Percentiles rank a stretch among this genome's conserved stretches.
These are phyloP conservation scores for Australoheros scitulus DNA, from an alignment of 2,113 vertebrate genomes.

Conservation along the genomic window DNA sequence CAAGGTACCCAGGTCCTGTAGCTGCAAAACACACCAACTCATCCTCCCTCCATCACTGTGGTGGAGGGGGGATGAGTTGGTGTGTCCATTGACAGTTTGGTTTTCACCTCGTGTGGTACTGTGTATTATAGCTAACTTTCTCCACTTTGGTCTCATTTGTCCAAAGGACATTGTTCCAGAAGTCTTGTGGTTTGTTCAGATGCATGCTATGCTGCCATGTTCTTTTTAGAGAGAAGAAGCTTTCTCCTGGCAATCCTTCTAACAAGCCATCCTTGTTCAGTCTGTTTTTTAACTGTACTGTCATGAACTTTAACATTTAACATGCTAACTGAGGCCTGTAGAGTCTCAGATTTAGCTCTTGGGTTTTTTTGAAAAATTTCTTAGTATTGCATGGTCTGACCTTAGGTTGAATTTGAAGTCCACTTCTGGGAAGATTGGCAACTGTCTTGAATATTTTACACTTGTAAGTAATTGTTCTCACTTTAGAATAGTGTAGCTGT, in stretches of 20 bases:
- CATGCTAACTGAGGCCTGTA: not conserved
- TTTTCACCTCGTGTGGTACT: not conserved
- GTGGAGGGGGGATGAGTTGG: too few relatives aligned
- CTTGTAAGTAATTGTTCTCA: not conserved
- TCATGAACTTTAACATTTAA: not conserved
- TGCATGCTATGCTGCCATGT: not conserved
- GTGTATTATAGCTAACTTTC: not conserved
- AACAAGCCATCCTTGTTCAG: not conserved
- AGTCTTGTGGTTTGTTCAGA: not conserved
- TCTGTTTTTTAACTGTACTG: not conserved
- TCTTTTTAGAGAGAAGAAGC: not conserved
- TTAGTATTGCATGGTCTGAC: not conserved
- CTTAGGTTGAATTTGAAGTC: not conserved
- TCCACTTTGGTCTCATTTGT: not conserved
- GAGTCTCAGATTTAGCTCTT: not conserved
- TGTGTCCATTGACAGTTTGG: not conserved
- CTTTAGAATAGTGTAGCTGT: not conserved
- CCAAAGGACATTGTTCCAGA: not conserved
- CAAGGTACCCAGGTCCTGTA: accelerated
- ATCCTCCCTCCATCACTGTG: not conserved
- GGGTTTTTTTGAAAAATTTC: accelerated
- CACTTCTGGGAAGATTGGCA: not conserved
- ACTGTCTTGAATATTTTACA: not conserved
- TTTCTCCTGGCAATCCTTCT: not conserved
- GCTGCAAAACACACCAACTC: not conserved